These are phyloP conservation scores for Digitonthophagus gazella DNA, from an alignment of 2,888 invertebrate genomes.

Conservation along the genomic window DNA sequence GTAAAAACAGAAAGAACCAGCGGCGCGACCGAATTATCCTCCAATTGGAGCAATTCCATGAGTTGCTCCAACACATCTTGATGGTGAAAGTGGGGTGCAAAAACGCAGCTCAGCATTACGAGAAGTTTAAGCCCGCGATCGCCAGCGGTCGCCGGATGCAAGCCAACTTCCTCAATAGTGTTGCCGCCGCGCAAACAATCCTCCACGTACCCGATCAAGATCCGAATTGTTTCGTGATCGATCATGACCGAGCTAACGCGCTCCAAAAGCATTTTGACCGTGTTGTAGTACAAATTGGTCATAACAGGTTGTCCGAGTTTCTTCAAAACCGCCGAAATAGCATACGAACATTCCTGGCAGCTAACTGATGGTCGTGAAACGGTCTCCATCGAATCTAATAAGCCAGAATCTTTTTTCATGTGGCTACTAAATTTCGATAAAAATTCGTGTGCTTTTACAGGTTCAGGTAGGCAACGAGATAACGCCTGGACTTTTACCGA, in stretches of 20 bases:
- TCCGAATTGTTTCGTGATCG: conserved; percentile 82
- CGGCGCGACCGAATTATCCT: conserved; percentile 78
- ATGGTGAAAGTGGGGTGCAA: conserved; percentile 89
- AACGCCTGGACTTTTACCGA: conserved; percentile 58
- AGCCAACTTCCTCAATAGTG: conserved; percentile 72
- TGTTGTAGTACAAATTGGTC: conserved; percentile 94
- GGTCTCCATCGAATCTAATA: conserved; percentile 80
- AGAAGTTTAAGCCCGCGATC: conserved; percentile 87
- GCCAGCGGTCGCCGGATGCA: conserved; percentile 77
- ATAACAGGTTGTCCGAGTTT: conserved; percentile 92
- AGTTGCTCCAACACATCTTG: conserved; percentile 77
- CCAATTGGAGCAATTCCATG: conserved; percentile 73
- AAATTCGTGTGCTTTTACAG: conserved; percentile 87
- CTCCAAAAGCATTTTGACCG: conserved; percentile 92
- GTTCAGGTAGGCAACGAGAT: conserved; percentile 86
- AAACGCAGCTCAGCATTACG: conserved; percentile 87
- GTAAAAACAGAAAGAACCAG: conserved; percentile 81
- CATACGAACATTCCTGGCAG: conserved; percentile 92
- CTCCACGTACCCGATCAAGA: conserved; percentile 62
- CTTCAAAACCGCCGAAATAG: conserved; percentile 81
- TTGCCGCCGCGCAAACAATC: conserved; percentile 72
- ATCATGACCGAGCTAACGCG: conserved; percentile 95
- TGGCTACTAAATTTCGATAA: conserved; percentile 78
- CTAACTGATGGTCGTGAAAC: conserved; percentile 87
- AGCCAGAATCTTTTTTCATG: conserved; percentile 67